These are phyloP conservation scores for Synergus japonicus DNA, from an alignment of 2,888 invertebrate genomes.

Conservation along the genomic window DNA sequence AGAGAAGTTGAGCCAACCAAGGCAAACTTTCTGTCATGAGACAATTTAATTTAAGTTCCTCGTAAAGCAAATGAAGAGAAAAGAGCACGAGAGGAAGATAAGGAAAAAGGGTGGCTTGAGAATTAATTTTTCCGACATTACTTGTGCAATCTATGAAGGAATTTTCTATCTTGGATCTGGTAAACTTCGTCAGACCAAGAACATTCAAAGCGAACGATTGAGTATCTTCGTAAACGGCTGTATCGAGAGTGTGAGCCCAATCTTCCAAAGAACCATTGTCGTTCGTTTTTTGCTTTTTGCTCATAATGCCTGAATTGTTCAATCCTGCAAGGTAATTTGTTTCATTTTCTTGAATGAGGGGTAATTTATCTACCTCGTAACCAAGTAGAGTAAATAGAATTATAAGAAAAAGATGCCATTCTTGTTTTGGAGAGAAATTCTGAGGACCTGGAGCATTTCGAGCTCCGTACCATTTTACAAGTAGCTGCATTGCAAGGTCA, in stretches of 20 bases:
- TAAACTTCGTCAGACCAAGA: conserved; percentile 73
- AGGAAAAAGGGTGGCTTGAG: conserved; percentile 84
- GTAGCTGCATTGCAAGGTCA: conserved; percentile 86
- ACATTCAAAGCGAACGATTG: conserved; percentile 77
- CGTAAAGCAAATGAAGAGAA: conserved; percentile 92
- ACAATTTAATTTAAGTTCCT: conserved; percentile 91
- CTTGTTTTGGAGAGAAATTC: conserved; percentile 86
- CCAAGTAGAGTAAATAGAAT: conserved; percentile 83
- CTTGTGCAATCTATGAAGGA: conserved; percentile 41
- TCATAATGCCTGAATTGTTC: conserved; percentile 79
- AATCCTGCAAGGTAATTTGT: conserved; percentile 78
- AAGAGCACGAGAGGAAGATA: conserved; percentile 87
- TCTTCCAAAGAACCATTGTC: conserved; percentile 89
- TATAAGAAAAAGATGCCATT: conserved; percentile 88
- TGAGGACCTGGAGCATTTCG: conserved; percentile 92
- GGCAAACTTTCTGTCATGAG: conserved; percentile 84
- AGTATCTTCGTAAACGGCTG: conserved; percentile 80
- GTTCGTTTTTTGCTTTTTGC: conserved; percentile 89
- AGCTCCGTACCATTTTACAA: conserved; percentile 92
- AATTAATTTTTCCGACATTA: conserved; percentile 79
- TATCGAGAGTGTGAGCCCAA: conserved; percentile 86
- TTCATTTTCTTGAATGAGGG: conserved; percentile 74
- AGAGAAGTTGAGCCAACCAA: conserved; percentile 84
- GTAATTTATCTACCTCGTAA: conserved; percentile 84
- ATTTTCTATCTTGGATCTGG: conserved; percentile 41